phyloP scores from a whole-genome alignment of 1,140 invertebrate species.

The Trichonephila clavata region DNA sequence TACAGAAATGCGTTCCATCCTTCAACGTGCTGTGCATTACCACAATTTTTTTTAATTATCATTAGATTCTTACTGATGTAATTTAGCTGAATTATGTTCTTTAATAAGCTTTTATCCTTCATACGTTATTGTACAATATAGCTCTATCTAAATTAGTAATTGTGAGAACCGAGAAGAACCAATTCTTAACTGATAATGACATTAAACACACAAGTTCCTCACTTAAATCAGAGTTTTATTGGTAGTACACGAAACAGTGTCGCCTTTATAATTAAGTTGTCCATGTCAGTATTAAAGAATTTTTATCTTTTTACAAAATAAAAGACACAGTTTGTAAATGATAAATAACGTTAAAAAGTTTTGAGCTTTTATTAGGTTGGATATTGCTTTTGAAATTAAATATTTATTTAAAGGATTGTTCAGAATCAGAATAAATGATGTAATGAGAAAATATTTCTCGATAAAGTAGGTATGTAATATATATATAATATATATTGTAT shows the following conservation, averaged over 20 bases:
- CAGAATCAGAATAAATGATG: no score
- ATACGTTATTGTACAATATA: slow-evolving; percentile 47
- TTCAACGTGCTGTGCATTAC: not conserved
- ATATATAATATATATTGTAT: no score
- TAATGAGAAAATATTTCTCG: no score
- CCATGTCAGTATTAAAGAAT: not conserved
- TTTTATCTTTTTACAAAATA: not conserved
- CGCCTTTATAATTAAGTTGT: not conserved
- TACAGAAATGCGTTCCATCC: not conserved
- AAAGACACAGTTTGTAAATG: not conserved
- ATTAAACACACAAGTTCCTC: not conserved
- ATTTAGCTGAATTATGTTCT: slow-evolving; percentile 66
- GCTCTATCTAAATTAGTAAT: slow-evolving; percentile 7
- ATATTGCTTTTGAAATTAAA: no score
- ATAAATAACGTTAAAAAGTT: not conserved
- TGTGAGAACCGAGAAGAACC: not conserved
- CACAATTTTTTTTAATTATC: slow-evolving; percentile 67
- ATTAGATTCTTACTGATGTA: slow-evolving; percentile 55
- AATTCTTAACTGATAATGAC: slow-evolving; percentile 29
- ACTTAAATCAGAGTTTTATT: not conserved
- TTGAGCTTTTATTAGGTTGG: not conserved
- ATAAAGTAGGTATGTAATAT: no score
- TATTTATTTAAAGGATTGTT: no score
- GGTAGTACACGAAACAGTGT: not conserved
- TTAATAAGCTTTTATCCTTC: slow-evolving; percentile 61